Evolutionary conservation across 2,113 vertebrate species (phyloP).

Genomic region (Ophthalmolycus amberensis): DNA sequence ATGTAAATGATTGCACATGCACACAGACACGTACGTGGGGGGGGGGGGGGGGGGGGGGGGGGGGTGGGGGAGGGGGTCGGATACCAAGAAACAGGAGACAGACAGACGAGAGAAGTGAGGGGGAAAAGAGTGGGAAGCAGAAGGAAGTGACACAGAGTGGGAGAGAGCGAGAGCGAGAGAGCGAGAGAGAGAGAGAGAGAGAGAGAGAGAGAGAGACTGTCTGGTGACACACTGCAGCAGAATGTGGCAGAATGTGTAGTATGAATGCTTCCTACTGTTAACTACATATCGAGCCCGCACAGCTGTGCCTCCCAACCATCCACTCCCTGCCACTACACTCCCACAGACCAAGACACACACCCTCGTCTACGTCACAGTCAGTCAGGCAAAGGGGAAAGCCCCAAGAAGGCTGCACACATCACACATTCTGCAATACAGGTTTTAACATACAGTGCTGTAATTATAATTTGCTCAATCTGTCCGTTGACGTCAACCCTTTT

Average conservation of each 20-base stretch:
- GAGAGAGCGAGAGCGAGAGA: neutral
- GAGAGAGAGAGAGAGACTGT: conserved; percentile 34
- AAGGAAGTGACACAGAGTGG: conserved; percentile 30
- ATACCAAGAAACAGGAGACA: conserved; percentile 60
- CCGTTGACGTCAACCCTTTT: neutral
- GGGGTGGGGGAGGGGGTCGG: too few relatives aligned
- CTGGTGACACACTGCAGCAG: conserved; percentile 74
- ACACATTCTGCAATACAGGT: conserved; percentile 31
- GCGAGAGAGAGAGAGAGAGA: conserved; percentile 14
- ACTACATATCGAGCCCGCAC: conserved; percentile 73
- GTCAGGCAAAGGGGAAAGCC: conserved; percentile 66
- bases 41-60: too few relatives aligned
- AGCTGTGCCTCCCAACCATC: conserved; percentile 70
- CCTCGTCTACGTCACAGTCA: conserved; percentile 66
- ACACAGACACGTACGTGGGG: conserved; percentile 42
- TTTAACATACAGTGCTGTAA: conserved; percentile 1
- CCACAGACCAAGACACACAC: conserved; percentile 37
- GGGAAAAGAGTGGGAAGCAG: conserved; percentile 55
- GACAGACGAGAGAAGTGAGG: conserved; percentile 60
- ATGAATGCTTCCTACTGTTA: conserved; percentile 78
- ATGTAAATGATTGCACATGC: conserved; percentile 39
- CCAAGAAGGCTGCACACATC: conserved; percentile 36
- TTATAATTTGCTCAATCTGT: neutral
- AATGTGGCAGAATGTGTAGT: conserved; percentile 77
- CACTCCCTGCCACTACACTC: conserved; percentile 33